Base-by-base conservation (phyloP, 37 sponge, comb jelly and placozoan species). In the Halichondria panicea region DNA sequence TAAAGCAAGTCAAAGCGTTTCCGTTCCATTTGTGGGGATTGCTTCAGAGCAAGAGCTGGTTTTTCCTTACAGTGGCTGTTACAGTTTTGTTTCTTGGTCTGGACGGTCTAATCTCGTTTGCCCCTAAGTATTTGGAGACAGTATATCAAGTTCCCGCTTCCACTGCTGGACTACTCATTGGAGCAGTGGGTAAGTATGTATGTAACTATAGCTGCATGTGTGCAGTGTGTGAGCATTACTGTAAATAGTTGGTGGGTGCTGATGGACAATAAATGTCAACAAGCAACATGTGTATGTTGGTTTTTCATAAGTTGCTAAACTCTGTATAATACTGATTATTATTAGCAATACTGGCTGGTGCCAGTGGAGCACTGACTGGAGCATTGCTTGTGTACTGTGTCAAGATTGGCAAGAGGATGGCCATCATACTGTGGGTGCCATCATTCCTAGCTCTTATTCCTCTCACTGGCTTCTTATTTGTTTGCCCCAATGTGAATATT, bases 81-180 rank as follows among this genome's bases (percentile, higher is more conserved):
- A 48, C 79, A 7, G 35, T 63, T 28, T 62, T 66, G 1, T 67
- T 63, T 22, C 43, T 87, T 0, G 30, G 41, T n/a, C 32, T 78
- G 5, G 55, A 54, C 0, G 89, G 83, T n/a, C 37, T 88, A 22
- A 74, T 70, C 59, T 55, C 83, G 27, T 88, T 81, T 69, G 67
- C 69, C 4, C 78, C 89, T 5, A 88, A 88, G 46, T 72, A 63
- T 32, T 37, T 88, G 30, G 79, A 88, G 33, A 50, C 77, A 0
- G 83, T 82, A 74, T 88, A 69, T 53, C 55, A 75, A 2, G 39
- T 82, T n/a, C 3, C 75, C 1, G 45, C 83, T 3, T 63, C 75
- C 1, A 5, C 33, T 18, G 73, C 67, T 39, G 68, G 68, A 19
- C 34, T 67, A 25, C 28, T 78, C 31, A 68, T 37, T 21, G 79